A percentile compares a stretch with the other conserved stretches of the same genome.
These are phyloP conservation scores for Elephas maximus DNA, from an alignment of 2,113 vertebrate genomes.

Conservation along the genomic window DNA sequence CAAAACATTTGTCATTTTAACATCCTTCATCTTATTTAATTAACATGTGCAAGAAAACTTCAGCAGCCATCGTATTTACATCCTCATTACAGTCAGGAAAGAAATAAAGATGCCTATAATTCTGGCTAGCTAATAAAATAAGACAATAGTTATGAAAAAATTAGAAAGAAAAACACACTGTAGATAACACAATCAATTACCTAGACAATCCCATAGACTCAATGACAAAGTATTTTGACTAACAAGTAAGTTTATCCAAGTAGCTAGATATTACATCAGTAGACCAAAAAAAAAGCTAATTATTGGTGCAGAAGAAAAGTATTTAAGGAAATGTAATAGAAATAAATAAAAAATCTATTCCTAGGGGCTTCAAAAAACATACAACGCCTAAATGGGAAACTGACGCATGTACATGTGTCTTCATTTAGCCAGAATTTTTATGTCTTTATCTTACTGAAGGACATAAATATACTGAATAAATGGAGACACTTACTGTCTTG, in stretches of 20 bases:
- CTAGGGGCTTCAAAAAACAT: too few relatives aligned
- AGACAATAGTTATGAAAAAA: not conserved
- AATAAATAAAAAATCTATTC: not conserved
- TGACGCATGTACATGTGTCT: too few relatives aligned
- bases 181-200: not conserved
- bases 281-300: not conserved
- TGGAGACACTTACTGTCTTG: not conserved
- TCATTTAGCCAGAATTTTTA: too few relatives aligned
- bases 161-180: not conserved
- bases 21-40: too few relatives aligned
- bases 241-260: not conserved
- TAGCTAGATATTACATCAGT: not conserved
- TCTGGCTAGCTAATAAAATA: not conserved
- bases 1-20: too few relatives aligned
- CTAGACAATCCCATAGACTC: not conserved
- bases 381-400: too few relatives aligned
- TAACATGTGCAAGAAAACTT: not conserved
- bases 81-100: not conserved
- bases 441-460: too few relatives aligned
- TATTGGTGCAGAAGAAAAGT: not conserved
- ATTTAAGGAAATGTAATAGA: not conserved
- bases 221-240: not conserved
- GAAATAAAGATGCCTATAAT: not conserved
- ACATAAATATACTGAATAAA: conserved; percentile 7
- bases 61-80: not conserved